A percentile compares a stretch with the other conserved stretches of the same genome.
These are phyloP conservation scores for Ctenosaura bakeri DNA, from an alignment of 2,797 vertebrate species.

Conservation along the genomic window DNA sequence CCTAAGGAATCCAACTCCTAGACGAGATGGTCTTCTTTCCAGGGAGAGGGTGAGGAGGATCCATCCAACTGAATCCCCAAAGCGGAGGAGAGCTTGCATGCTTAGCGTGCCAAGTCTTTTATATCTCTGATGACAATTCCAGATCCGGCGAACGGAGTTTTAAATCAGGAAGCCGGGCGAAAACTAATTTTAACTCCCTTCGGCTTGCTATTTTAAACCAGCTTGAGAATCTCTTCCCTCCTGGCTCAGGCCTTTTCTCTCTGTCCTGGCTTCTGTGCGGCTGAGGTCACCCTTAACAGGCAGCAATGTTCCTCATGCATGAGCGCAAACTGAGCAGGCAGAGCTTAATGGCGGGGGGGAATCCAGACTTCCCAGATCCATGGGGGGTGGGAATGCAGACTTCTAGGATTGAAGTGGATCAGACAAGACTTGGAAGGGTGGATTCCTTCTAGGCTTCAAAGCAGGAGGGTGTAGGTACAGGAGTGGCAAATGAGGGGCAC, in stretches of 20 bases:
- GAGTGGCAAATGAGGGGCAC: no score
- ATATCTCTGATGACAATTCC: constrained; percentile 71
- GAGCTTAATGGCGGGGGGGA: no score
- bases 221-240: neutral
- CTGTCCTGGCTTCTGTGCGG: neutral
- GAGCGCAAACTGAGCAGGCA: neutral
- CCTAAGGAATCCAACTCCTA: neutral
- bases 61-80: neutral
- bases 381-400: no score
- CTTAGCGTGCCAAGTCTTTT: constrained; percentile 16
- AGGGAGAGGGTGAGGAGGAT: no score
- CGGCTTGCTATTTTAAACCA: constrained; percentile 7
- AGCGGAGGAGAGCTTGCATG: neutral
- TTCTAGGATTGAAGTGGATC: no score
- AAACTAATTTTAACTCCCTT: neutral
- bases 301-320: neutral
- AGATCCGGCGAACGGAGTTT: constrained; percentile 68
- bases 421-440: no score
- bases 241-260: no score
- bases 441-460: neutral
- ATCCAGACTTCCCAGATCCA: neutral
- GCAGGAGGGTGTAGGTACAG: no score
- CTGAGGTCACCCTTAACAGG: neutral
- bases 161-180: constrained; percentile 66
- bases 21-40: neutral